phyloP scores from a whole-genome alignment of 2,888 invertebrate species.

The Drosophila mulleri region DNA sequence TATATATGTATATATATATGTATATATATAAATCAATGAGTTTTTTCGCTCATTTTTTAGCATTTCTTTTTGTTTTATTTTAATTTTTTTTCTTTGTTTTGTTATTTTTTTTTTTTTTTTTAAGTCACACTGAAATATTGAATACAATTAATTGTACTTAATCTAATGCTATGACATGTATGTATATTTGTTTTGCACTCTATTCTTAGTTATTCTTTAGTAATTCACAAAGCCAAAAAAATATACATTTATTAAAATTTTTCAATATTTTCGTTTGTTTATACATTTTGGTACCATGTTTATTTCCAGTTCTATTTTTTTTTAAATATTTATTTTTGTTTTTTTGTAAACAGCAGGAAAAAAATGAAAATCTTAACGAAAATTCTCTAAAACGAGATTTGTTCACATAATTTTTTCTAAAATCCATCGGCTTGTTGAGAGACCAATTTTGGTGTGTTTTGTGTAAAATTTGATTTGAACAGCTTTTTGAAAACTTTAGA shows the following conservation, averaged over 20 bases:
- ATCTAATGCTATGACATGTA: slow-evolving; percentile 72
- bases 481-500: slow-evolving; percentile 60
- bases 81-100: slow-evolving; percentile 8
- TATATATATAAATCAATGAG: slow-evolving; percentile 21
- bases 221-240: slow-evolving; percentile 41
- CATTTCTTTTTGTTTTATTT: not conserved
- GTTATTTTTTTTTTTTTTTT: slow-evolving; percentile 2
- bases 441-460: slow-evolving; percentile 30
- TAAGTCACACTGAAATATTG: slow-evolving; percentile 54
- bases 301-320: slow-evolving; percentile 25
- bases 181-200: slow-evolving; percentile 50
- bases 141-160: slow-evolving; percentile 53
- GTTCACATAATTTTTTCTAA: slow-evolving; percentile 40
- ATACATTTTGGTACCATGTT: slow-evolving; percentile 55
- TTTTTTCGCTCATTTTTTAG: not conserved
- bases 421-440: slow-evolving; percentile 42
- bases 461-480: slow-evolving; percentile 73
- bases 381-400: slow-evolving; percentile 70
- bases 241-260: slow-evolving; percentile 32
- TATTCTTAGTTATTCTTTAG: slow-evolving; percentile 38
- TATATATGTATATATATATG: not conserved
- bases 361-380: slow-evolving; percentile 23
- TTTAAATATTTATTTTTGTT: not conserved
- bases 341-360: slow-evolving; percentile 7
- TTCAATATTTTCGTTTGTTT: slow-evolving; percentile 15